These are phyloP conservation scores for Drosophila nr. medialis DNA, from an alignment of 2,888 invertebrate genomes.

Conservation along the genomic window DNA sequence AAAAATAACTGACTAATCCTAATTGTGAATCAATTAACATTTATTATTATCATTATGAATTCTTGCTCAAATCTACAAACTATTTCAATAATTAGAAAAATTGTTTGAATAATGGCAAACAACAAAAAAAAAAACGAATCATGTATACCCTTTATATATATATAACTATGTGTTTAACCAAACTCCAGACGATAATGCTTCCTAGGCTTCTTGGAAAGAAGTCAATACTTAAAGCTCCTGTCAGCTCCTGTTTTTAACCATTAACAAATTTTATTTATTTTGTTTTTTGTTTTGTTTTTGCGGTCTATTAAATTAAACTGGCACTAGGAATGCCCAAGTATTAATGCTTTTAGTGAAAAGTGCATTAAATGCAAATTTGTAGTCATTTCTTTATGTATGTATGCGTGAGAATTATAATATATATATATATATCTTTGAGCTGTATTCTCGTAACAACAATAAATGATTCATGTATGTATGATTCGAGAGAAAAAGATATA, in stretches of 20 bases:
- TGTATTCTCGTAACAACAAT: conserved; percentile 2
- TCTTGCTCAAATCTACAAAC: conserved; percentile 46
- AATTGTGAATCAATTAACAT: conserved; percentile 34
- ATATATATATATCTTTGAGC: conserved; percentile 6
- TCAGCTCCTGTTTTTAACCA: conserved; percentile 8
- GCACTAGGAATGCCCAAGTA: conserved; percentile 53
- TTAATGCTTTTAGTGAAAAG: conserved; percentile 68
- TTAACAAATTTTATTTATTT: conserved; percentile 3
- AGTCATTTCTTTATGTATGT: conserved; percentile 69
- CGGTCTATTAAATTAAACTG: conserved; percentile 37
- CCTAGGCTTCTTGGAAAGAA: conserved; percentile 51
- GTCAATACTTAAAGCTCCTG: conserved; percentile 19
- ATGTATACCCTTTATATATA: conserved; percentile 12
- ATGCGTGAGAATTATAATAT: conserved; percentile 51
- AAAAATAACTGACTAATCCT: conserved; percentile 34
- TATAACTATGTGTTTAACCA: conserved; percentile 23
- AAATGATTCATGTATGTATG: conserved; percentile 23
- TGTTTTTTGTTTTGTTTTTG: neutral
- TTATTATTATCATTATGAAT: conserved; percentile 10
- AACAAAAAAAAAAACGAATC: conserved; percentile 8
- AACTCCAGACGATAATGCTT: conserved; percentile 52
- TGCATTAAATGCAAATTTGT: conserved; percentile 80
- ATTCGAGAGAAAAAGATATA: neutral
- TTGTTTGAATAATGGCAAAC: conserved; percentile 23
- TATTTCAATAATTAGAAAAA: conserved; percentile 32